Evolutionary conservation across 2,113 vertebrate species (phyloP), one percentile per base, ranked within the genome.

Genomic region (Poecile atricapillus): DNA sequence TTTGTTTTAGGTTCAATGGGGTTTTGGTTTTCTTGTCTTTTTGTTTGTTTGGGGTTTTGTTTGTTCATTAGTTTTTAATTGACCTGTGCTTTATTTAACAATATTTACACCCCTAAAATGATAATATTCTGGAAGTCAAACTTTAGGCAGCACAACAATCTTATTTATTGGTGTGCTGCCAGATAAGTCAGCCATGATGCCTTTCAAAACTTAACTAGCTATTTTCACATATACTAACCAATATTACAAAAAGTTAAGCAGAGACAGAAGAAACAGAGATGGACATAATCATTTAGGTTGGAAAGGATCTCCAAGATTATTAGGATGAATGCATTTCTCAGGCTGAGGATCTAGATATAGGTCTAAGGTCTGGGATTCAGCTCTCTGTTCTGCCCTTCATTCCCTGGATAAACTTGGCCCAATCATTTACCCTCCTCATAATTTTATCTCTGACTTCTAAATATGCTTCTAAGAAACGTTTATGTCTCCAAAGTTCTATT

Each of bases 201-300:
- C 9, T 97, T 96, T 96, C 56, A 96, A 89, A 96, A 49, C 53
- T 78, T 90, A 89, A 87, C 85, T 95, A 94, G 24, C 52, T 47
- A 7, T 95, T 95, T 96, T 95, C 90, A 47, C 65, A 83, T 7
- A 79, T 56, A 50, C 55, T 93, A 93, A 89, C 10, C 27, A 92
- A 43, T 17, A 43, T 20, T 55, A 89, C 17, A 37, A 46, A 67
- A 67, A 27, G 77, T 87, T 95, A 80, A 21, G 8, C 47, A 52
- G 24, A 35, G 25, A 25, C 1, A 6, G 62, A 13, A 33, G 8
- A 63, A 81, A 13, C 8, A 59, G 73, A 31, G 43, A 41, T 2
- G 8, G 5, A 33, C 44, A 67, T 13, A 81, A 39, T 23, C 0
- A 44, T 39, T 74, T 39, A 67, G 11, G 7, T 25, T 47, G 53